Base-by-base conservation (phyloP, 1,140 invertebrate genomes). In the Goniozus legneri region DNA sequence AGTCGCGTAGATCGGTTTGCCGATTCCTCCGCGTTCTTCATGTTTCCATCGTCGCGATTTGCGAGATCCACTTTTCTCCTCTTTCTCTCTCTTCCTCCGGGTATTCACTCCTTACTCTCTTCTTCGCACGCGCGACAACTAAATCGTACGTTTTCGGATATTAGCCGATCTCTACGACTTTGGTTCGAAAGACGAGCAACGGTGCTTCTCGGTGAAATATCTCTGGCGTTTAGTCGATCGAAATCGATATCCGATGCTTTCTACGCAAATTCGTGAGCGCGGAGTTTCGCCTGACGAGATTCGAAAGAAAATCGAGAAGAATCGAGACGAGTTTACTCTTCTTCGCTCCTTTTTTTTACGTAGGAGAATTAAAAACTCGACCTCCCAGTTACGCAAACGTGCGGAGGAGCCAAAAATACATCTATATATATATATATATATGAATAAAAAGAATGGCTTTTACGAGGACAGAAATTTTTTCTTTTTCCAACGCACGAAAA, bases 21-120 rank as follows among this genome's bases (percentile, higher is more conserved):
- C 52, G 57, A 58, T 61, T 48, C 47, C 24, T 50, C 44, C 52
- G 44, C 45, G 59, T 60, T 62, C 73, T 49, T 75, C 73, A 75
- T 75, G 63, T 73, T 73, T 68, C 73, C 71, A 73, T 73, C 57
- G 53, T 64, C 52, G 50, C 57, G 31, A 20, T 43, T 37, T 41
- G 16, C 60, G 45, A 51, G 57, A 61, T 65, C 59, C 51, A 61
- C 58, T n/a, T n/a, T n/a, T n/a, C n/a, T n/a, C n/a, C n/a, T n/a
- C n/a, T n/a, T n/a, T n/a, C n/a, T n/a, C 10, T 27, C 24, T 27
- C 24, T 27, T 10, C 24, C 10, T 10, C 24, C 4, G 24, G 24
- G 24, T 27, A 10, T 27, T 27, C 10, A 4, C 10, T 27, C 24
- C n/a, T n/a, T n/a, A n/a, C n/a, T n/a, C n/a, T n/a, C n/a, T n/a